phyloP scores from a whole-genome alignment of 2,888 invertebrate species.

The Drosophila austrosaltans region DNA sequence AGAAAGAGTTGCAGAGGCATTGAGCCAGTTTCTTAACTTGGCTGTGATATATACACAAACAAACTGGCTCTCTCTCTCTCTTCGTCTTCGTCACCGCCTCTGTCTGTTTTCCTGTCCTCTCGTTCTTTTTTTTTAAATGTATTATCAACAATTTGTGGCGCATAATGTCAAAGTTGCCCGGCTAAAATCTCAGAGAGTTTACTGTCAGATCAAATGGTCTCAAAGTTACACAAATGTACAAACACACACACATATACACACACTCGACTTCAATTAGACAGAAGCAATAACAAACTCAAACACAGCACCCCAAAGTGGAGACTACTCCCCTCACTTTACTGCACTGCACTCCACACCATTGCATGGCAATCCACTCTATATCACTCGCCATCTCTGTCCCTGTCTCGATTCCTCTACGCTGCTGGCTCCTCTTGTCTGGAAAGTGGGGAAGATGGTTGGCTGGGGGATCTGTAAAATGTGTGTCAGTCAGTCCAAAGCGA shows the following conservation, averaged over 20 bases:
- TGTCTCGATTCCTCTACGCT: slow-evolving; percentile 14
- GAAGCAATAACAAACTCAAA: slow-evolving; percentile 43
- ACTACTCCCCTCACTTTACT: slow-evolving; percentile 31
- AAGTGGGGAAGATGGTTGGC: slow-evolving; percentile 5
- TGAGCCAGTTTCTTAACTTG: slow-evolving; percentile 38
- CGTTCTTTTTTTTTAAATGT: slow-evolving; percentile 46
- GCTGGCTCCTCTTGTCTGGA: not conserved
- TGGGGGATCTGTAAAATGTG: slow-evolving; percentile 32
- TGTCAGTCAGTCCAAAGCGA: slow-evolving; percentile 41
- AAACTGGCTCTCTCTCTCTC: not conserved
- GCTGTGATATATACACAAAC: slow-evolving; percentile 51
- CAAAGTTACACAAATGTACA: slow-evolving; percentile 42
- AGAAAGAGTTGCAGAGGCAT: slow-evolving; percentile 39
- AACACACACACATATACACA: slow-evolving; percentile 25
- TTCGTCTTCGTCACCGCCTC: slow-evolving; percentile 9
- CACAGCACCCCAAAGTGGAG: slow-evolving; percentile 57
- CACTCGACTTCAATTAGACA: slow-evolving; percentile 71
- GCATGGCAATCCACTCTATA: not conserved
- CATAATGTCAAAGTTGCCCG: slow-evolving; percentile 74
- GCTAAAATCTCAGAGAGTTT: slow-evolving; percentile 17
- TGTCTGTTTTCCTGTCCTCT: not conserved
- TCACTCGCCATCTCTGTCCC: slow-evolving; percentile 33
- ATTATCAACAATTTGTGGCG: slow-evolving; percentile 74
- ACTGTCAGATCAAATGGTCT: slow-evolving; percentile 45
- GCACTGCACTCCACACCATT: slow-evolving; percentile 30